Evolutionary conservation across 1,140 invertebrate genomes (phyloP).

Genomic region (Samia ricini): DNA sequence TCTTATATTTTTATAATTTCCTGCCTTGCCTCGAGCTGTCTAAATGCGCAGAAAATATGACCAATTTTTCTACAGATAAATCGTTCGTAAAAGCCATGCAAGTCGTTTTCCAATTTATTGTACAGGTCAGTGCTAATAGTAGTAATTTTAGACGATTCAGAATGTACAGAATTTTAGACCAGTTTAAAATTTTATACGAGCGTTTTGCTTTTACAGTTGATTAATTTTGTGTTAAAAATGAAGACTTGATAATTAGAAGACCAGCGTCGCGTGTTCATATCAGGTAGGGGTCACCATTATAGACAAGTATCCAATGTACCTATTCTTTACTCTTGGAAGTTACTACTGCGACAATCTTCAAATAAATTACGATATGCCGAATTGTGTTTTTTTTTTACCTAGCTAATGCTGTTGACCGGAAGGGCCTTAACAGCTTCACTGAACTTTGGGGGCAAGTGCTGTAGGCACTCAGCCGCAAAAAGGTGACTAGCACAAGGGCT

Average conservation of each 20-base stretch:
- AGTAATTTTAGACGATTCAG: not conserved
- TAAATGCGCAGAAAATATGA: slow-evolving; percentile 5
- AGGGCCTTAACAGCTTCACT: too few relatives aligned
- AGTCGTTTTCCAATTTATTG: not conserved
- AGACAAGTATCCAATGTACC: too few relatives aligned
- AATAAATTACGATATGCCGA: too few relatives aligned
- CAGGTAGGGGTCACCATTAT: too few relatives aligned
- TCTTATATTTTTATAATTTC: not conserved
- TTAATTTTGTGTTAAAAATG: not conserved
- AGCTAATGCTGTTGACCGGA: too few relatives aligned
- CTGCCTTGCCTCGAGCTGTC: not conserved
- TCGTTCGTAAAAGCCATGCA: not conserved
- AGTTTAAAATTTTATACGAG: not conserved
- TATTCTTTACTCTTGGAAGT: too few relatives aligned
- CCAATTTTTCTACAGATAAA: slow-evolving; percentile 1
- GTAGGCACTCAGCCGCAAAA: too few relatives aligned
- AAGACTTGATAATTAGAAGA: not conserved
- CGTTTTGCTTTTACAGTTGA: not conserved
- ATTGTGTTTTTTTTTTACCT: too few relatives aligned
- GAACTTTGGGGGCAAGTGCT: too few relatives aligned
- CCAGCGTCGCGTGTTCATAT: not conserved
- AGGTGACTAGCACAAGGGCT: too few relatives aligned
- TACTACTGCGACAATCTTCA: too few relatives aligned
- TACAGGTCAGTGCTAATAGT: not conserved
- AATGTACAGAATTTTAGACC: not conserved